These are phyloP conservation scores for Florisuga fusca DNA, from an alignment of 2,797 vertebrate genomes.

Conservation along the genomic window DNA sequence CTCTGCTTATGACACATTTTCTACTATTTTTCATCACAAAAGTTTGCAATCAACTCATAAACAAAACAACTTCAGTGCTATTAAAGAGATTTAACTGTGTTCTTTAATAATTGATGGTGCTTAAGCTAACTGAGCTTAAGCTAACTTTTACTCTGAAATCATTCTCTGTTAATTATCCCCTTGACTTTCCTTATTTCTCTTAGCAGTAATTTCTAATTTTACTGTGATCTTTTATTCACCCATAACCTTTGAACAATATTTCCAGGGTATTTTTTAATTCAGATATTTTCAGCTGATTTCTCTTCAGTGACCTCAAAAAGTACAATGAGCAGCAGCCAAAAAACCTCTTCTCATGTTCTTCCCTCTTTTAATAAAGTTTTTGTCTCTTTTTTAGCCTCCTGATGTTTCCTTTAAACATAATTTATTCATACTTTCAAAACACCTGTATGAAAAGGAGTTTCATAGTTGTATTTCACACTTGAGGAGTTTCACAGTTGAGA, in stretches of 20 bases:
- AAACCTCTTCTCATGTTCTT: neutral
- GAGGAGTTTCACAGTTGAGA: neutral
- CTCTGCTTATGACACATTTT: neutral
- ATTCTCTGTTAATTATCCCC: slow-evolving; percentile 32
- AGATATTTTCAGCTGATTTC: slow-evolving; percentile 13
- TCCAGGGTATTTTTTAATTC: slow-evolving; percentile 1
- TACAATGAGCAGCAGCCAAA: neutral
- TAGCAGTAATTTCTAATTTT: slow-evolving; percentile 45
- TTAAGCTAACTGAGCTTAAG: slow-evolving; percentile 8
- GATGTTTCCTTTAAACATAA: neutral
- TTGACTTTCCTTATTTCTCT: slow-evolving; percentile 25
- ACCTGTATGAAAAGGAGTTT: neutral
- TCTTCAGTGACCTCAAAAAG: slow-evolving; percentile 18
- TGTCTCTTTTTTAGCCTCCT: neutral
- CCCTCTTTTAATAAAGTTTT: neutral
- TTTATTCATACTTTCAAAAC: neutral
- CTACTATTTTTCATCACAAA: neutral
- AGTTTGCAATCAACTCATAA: neutral
- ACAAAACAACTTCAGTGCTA: neutral
- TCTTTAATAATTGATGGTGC: slow-evolving; percentile 12
- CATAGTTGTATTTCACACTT: no score
- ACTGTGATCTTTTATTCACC: slow-evolving; percentile 45
- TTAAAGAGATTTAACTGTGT: neutral
- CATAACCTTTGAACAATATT: slow-evolving; percentile 24
- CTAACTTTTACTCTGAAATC: slow-evolving; percentile 33